These are phyloP conservation scores for Pseudochirops corinnae DNA, from an alignment of 2,797 vertebrate species.

Conservation along the genomic window DNA sequence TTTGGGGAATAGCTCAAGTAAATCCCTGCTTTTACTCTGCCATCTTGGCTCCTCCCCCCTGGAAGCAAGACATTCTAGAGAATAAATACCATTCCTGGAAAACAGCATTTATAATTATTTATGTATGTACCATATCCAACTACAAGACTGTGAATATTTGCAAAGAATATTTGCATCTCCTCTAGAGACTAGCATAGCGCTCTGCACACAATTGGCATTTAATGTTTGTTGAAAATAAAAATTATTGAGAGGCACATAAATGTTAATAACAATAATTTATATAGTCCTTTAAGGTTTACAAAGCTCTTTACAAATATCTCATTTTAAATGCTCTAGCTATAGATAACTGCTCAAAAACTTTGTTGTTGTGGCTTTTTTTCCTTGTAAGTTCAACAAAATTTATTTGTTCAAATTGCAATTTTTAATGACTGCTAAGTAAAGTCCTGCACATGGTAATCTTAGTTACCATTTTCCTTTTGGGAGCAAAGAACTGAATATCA, in stretches of 20 bases:
- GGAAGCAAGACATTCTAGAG: not conserved
- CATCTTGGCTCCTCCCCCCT: too few relatives aligned
- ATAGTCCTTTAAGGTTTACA: not conserved
- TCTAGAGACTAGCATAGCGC: not conserved
- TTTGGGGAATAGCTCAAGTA: too few relatives aligned
- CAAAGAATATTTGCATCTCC: not conserved
- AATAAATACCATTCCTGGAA: not conserved
- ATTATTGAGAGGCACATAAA: not conserved
- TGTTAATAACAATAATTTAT: not conserved
- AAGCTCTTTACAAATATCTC: not conserved
- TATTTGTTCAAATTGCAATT: conserved; percentile 39
- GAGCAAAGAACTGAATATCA: conserved; percentile 58
- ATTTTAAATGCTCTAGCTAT: not conserved
- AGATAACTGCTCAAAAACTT: not conserved
- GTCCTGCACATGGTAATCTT: conserved; percentile 30
- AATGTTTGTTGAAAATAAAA: not conserved
- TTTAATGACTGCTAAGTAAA: conserved; percentile 23
- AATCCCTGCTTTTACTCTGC: too few relatives aligned
- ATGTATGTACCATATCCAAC: not conserved
- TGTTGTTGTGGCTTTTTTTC: conserved; percentile 28
- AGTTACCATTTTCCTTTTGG: conserved; percentile 48
- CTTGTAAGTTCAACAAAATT: not conserved
- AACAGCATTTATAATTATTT: not conserved
- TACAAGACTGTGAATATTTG: not conserved
- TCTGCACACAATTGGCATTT: not conserved